These are phyloP conservation scores for Dromas ardeola DNA, from an alignment of 2,113 vertebrate species.

Conservation along the genomic window DNA sequence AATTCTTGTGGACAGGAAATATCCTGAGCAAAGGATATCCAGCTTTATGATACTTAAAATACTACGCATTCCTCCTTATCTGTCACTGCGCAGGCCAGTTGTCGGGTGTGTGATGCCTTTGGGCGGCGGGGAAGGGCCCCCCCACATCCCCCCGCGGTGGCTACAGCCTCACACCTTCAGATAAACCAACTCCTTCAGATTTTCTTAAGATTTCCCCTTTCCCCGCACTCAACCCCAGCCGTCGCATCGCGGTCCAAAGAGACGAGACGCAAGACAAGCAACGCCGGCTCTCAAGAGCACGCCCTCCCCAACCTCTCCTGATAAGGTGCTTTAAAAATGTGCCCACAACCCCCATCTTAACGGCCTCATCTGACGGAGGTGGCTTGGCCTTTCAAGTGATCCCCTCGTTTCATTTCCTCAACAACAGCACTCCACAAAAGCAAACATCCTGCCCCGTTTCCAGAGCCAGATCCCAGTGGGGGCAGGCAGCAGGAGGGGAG, in stretches of 20 bases:
- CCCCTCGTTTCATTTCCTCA: not conserved
- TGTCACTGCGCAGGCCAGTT: not conserved
- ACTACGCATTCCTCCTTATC: not conserved
- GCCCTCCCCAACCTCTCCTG: not conserved
- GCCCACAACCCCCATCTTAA: not conserved
- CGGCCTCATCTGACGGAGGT: not conserved
- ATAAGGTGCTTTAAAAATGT: not conserved
- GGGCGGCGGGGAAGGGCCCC: not conserved
- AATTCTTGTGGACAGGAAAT: conserved; percentile 26
- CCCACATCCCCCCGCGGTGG: accelerated
- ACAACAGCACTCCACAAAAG: conserved; percentile 46
- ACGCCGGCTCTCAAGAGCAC: not conserved
- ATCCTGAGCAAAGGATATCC: not conserved
- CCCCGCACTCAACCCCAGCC: not conserved
- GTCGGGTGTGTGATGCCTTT: accelerated
- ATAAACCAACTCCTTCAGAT: not conserved
- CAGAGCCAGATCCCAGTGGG: not conserved
- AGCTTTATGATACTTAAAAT: conserved; percentile 6
- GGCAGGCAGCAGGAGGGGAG: not conserved
- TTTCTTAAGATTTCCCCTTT: not conserved
- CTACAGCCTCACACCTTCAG: not conserved
- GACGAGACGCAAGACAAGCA: not conserved
- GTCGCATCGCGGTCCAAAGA: accelerated
- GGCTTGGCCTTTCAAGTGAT: not conserved
- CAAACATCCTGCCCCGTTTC: conserved; percentile 33